Base-by-base conservation (phyloP, 2,888 invertebrate genomes). In the Parnassius apollo region DNA sequence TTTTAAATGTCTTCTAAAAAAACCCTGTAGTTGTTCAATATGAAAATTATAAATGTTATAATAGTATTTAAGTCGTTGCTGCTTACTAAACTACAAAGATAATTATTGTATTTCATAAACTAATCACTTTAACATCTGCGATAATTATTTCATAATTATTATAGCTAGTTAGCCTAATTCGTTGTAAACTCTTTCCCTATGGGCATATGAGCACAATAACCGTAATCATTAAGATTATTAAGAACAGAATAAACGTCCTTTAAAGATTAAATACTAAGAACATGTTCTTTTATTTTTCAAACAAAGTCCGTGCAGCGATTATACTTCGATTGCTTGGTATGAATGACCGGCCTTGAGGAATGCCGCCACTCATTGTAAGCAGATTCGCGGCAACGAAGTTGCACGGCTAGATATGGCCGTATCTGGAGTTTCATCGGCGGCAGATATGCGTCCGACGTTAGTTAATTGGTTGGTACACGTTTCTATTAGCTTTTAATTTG, bases 281-380 rank as follows among this genome's bases (percentile, higher is more conserved):
- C 56, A 61, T 25, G 51, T 25, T 44, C 13, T 57, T 54, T 51
- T 49, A n/a, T 55, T 42, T 10, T 46, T 4, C 46, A 7, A 11
- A 18, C 50, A n/a, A 54, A 54, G 63, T 46, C 48, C n/a, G 51
- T 48, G 59, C 56, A 51, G 59, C 42, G 54, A 59, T 54, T 69
- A 72, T 72, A 67, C 18, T 49, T 72, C 70, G 71, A 70, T 67
- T 69, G 65, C 57, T 68, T 73, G 73, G 80, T 77, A 81, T 76
- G 78, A 84, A 84, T 73, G 85, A 82, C 80, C 86, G 86, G 78
- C 86, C 85, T 88, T 86, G 86, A 85, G 86, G 85, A 85, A 86
- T 83, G 86, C 85, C 87, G 81, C 73, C 71, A 73, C 71, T 49
- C 70, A 73, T 70, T 68, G 65, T 70, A 67, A 69, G 70, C 65